phyloP scores from a whole-genome alignment of 1,140 invertebrate genomes.

The Zaprionus lachaisei region DNA sequence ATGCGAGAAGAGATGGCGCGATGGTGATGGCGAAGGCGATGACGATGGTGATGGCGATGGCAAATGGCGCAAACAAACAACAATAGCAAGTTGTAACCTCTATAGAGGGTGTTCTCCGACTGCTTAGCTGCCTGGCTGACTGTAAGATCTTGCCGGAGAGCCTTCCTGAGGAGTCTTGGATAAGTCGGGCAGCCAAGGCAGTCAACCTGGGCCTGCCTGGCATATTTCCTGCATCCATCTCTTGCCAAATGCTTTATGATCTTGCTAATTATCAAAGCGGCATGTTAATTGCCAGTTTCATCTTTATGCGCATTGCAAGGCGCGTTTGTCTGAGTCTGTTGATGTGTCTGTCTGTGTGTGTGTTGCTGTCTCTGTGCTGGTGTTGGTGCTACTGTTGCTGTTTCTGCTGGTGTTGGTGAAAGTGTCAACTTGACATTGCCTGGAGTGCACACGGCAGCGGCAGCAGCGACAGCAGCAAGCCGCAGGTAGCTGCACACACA shows the following conservation, averaged over 20 bases:
- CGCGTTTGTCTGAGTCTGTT: slow-evolving; percentile 12
- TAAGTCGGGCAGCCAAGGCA: neutral
- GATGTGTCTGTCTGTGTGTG: slow-evolving; percentile 37
- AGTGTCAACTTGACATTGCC: slow-evolving; percentile 83
- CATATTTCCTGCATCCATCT: neutral
- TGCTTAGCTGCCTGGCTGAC: neutral
- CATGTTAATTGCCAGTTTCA: slow-evolving; percentile 34
- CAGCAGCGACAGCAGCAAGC: slow-evolving; percentile 54
- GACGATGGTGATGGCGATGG: slow-evolving; percentile 16
- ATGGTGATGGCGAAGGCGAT: slow-evolving; percentile 13
- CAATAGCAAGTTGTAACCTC: slow-evolving; percentile 77
- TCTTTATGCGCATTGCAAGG: slow-evolving; percentile 33
- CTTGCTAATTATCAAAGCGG: neutral
- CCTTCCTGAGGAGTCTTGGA: neutral
- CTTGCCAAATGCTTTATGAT: neutral
- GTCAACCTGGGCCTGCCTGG: neutral
- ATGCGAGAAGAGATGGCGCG: slow-evolving; percentile 24
- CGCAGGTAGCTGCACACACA: slow-evolving; percentile 41
- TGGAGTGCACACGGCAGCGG: slow-evolving; percentile 75
- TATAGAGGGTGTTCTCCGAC: slow-evolving; percentile 64
- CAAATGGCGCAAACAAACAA: slow-evolving; percentile 79
- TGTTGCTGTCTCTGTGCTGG: neutral
- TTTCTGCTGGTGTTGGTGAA: slow-evolving; percentile 60
- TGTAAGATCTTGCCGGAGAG: neutral
- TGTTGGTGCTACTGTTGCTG: slow-evolving; percentile 33